Evolutionary conservation across 2,113 vertebrate species (phyloP), one percentile per base, ranked within the genome.

Genomic region (Gobius niger): DNA sequence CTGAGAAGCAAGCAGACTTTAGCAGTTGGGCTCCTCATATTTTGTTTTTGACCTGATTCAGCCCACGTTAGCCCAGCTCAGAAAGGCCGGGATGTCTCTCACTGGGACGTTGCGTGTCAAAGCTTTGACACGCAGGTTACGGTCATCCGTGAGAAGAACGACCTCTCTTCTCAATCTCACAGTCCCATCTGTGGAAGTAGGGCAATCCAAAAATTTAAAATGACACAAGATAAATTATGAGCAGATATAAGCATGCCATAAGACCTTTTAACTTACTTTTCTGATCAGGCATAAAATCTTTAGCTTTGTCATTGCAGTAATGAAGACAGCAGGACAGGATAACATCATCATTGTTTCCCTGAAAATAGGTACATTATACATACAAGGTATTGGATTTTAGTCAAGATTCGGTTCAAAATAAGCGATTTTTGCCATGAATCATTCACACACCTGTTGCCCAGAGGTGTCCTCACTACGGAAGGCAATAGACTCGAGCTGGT

Each of bases 291-390:
- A 96, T 96, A 88, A 95, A 96, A 78, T 98, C 96, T 88, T 98
- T 98, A 24, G 96, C 96, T 77, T 96, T 96, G 92, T 99, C 98
- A 86, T 97, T 96, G 93, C 98, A 99, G 87, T 98, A 99, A 88
- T 99, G 84, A 72, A 93, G 90, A 72, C 91, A 92, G 75, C 88
- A 92, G 63, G 85, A 91, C 67, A 93, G 77, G 84, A 91, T 91
- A 53, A 92, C 89, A 56, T 99, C 98, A 2, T 99, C 98, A 0
- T 99, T 99, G 89, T 95, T 99, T 10, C 98, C 98, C 98, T 99
- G 88, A 68, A 44, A 56, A 76, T 49, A 63, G 13, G 68, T 16
- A 56, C n/a, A n/a, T n/a, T n/a, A n/a, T n/a, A n/a, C n/a, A 0
- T 13, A 67, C 9, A 46, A 10, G 5, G 3, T 19, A 42, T 46